Evolutionary conservation across 2,797 vertebrate genomes (phyloP), one percentile per base, ranked within the genome.

Genomic region (Chiloscyllium punctatum): DNA sequence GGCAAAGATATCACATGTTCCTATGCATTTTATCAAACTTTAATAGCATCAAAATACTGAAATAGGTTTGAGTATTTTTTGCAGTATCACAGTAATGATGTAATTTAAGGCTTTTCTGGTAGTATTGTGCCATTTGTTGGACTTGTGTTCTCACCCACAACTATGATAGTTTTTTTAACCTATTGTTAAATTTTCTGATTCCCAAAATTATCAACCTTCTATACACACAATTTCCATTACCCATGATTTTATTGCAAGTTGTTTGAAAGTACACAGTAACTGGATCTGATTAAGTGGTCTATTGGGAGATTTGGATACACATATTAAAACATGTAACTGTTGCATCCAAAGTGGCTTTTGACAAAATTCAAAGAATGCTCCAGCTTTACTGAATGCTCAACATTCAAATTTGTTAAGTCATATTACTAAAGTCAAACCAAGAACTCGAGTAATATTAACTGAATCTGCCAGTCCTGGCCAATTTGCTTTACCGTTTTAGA

Each of bases 51-150:
- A 95, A 69, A 92, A 69, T 68, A 92, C 62, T 42, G 90, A 68
- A 91, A 91, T 91, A 91, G 57, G 8, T 77, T 77, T 15, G 3
- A 11, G 11, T 92, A 92, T 92, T 92, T 71, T 74, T 53, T 53
- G 66, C 23, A 13, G 33, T 91, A 91, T 66, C 30, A 88, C 86
- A 62, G 88, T 62, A 30, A 90, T 72, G 42, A 48, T 94, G 21
- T 27, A 94, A 95, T 74, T 33, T 72, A 95, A 95, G 48, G 71
- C 68, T 48, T 74, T 95, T 95, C 77, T 95, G 92, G 92, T 94
- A 69, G 25, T 48, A 51, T 94, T 94, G 42, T 94, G 88, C 88
- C 88, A 66, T 68, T 37, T 57, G 66, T 91, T 91, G 33, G 57
- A 68, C 25, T 53, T 57, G 16, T 91, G 62, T 66, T 91, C 88